Evolutionary conservation across 2,797 vertebrate species (phyloP), one percentile per base, ranked within the genome.

Genomic region (Diplodus puntazzo): DNA sequence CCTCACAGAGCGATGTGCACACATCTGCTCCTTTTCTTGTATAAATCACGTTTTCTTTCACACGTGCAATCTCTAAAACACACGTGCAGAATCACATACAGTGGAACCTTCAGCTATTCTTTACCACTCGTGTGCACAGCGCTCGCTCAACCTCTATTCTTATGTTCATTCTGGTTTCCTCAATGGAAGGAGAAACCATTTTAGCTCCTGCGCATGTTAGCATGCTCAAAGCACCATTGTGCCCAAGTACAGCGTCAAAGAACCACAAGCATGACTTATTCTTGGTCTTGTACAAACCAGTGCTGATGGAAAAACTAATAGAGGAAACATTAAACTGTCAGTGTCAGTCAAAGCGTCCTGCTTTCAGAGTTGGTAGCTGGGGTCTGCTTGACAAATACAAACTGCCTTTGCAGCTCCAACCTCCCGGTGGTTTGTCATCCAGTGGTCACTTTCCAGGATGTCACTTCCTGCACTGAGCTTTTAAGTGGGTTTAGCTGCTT

Each of bases 1-100:
- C 86, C 58, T 42, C 42, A 23, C 70, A 59, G 81, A 66, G 77
- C 34, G 20, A 84, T 63, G 79, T 63, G 76, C 75, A 73, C 88
- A 87, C 89, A 90, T 84, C 85, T 84, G 81, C 81, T 87, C 42
- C 73, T 74, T 82, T 77, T 74, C 71, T 80, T 61, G 21, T 66
- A 83, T 30, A 55, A 64, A 74, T 69, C 64, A 20, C 66, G 14
- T 55, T 54, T 25, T 27, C 59, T 46, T 76, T 81, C 71, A 84
- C 42, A 5, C 18, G 10, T 63, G 20, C 60, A 84, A 63, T 83
- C 62, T 73, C 69, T 48, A 13, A 14, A 10, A 70, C 67, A 67
- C 54, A 72, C 17, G 42, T 67, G 79, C 57, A 63, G 55, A 75
- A 54, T 57, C 70, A 53, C 50, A 69, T 20, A 46, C 13, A 55